These are phyloP conservation scores for Xenentodon cancila DNA, from an alignment of 2,797 vertebrate species.

Conservation along the genomic window DNA sequence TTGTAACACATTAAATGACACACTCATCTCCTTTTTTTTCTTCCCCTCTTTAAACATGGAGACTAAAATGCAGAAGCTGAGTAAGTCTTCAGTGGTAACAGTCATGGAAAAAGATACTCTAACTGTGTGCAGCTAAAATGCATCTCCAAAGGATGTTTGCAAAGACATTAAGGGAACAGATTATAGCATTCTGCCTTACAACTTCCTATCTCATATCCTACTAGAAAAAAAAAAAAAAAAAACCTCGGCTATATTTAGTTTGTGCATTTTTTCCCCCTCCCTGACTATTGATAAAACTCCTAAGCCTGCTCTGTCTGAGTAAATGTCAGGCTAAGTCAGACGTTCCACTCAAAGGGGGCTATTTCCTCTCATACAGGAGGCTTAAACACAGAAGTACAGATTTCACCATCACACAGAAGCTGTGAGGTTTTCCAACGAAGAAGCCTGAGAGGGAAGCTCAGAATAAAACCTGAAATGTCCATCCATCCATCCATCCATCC, in stretches of 20 bases:
- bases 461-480: constrained; percentile 59
- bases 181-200: constrained; percentile 40
- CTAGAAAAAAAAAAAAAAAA: constrained; percentile 33
- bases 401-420: constrained; percentile 21
- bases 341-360: constrained; percentile 64
- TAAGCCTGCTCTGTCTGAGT: constrained; percentile 74
- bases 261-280: constrained; percentile 55
- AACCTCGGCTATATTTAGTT: constrained; percentile 69
- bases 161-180: constrained; percentile 44
- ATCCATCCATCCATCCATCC: constrained; percentile 34
- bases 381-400: constrained; percentile 57
- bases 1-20: constrained; percentile 3
- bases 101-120: constrained; percentile 5
- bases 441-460: constrained; percentile 48
- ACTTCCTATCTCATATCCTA: constrained; percentile 65
- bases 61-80: constrained; percentile 1
- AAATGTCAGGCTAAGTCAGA: constrained; percentile 81
- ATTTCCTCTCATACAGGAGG: constrained; percentile 52
- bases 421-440: constrained; percentile 48
- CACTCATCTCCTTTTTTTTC: background rate
- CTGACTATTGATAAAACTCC: constrained; percentile 75
- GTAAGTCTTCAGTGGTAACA: constrained; percentile 5
- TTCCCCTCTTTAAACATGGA: background rate
- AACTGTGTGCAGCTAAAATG: constrained; percentile 16
- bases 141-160: constrained; percentile 31